Base-by-base conservation (phyloP, 2,888 invertebrate genomes). In the Hyppa rectilinea region DNA sequence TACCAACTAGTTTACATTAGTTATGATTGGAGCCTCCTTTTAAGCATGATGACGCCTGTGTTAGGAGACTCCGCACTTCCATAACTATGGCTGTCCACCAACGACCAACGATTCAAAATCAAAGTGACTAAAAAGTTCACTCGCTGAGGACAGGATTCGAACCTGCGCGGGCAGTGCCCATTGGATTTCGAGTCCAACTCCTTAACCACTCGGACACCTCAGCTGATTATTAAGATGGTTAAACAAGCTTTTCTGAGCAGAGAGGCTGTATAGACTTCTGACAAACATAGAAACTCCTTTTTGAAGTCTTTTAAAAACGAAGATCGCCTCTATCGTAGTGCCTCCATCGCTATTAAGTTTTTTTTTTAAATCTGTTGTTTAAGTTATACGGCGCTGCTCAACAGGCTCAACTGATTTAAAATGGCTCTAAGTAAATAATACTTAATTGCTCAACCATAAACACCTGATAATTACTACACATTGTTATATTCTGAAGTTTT, bases 111-210 rank as follows among this genome's bases (percentile, higher is more conserved):
- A n/a, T n/a, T n/a, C n/a, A n/a, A n/a, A n/a, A n/a, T n/a, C n/a
- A n/a, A n/a, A n/a, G n/a, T n/a, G n/a, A n/a, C n/a, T n/a, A n/a
- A n/a, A n/a, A n/a, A n/a, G n/a, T n/a, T n/a, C n/a, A n/a, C 59
- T n/a, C n/a, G 59, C 59, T 59, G 59, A 59, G 59, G 59, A 59
- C 59, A 59, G 59, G 47, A 59, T 59, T 59, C 59, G 59, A 47
- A 59, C 59, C 58, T 59, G 58, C 58, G 58, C 58, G 58, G 58
- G 45, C 45, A 59, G 77, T 94, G 95, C 96, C 96, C 96, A 96
- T 95, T 96, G 95, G 95, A 96, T 96, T 96, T 96, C 95, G 95
- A 96, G 96, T 96, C 95, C 94, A 96, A 95, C 95, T 96, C 95
- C 94, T 95, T 96, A 95, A 96, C 95, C 96, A 96, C 95, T 95